Conservation (phyloP, 2,797 vertebrate species). For the Lophius americanus region DNA sequence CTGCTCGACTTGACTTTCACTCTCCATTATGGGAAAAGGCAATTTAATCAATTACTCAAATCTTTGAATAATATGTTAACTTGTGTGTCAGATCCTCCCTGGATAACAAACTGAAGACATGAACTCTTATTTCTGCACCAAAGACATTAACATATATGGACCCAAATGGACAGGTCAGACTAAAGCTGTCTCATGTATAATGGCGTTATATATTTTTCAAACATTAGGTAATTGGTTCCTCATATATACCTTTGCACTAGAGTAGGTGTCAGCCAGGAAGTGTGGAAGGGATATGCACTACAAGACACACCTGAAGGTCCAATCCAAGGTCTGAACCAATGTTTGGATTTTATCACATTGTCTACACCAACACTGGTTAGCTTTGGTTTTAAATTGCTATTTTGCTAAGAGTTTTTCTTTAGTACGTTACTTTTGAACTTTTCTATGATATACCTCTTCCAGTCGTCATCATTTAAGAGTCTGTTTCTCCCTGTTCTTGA, state of each 20-base stretch:
- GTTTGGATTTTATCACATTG: too few species aligned
- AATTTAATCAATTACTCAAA: conserved; percentile 56
- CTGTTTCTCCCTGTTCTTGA: too few species aligned
- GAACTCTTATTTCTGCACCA: conserved; percentile 6
- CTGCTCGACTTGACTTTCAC: conserved; percentile 32
- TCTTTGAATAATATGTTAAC: conserved; percentile 35
- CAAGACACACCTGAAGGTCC: too few species aligned
- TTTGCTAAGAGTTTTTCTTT: too few species aligned
- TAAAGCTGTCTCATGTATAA: neutral
- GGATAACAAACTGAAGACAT: conserved; percentile 29
- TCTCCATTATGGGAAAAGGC: conserved; percentile 12
- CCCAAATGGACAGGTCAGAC: neutral
- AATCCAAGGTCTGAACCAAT: too few species aligned
- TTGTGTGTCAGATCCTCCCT: conserved; percentile 8
- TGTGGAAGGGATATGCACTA: too few species aligned
- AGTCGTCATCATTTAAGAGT: too few species aligned
- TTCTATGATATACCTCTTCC: too few species aligned
- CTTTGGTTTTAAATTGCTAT: too few species aligned
- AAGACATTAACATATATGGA: neutral
- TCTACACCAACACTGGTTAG: too few species aligned
- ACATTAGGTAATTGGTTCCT: neutral
- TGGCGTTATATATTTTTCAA: neutral
- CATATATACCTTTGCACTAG: neutral
- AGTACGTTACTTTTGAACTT: too few species aligned
- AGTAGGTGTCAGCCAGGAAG: too few species aligned